These are phyloP conservation scores for Platyrinchus mystaceus DNA, from an alignment of 2,797 vertebrate genomes.

Conservation along the genomic window DNA sequence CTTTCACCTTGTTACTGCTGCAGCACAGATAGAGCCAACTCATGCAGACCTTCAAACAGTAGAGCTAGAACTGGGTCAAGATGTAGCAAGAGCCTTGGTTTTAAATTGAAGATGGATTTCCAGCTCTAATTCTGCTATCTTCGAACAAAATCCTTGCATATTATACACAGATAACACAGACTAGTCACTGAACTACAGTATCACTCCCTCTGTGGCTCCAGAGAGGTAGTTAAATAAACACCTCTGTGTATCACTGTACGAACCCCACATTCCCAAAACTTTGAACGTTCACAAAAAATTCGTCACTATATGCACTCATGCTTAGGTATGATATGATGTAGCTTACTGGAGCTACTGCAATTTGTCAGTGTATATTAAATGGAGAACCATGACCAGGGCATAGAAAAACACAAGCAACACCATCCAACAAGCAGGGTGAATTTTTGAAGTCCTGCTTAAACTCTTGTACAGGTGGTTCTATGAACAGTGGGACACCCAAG, in stretches of 20 bases:
- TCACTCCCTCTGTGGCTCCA: neutral
- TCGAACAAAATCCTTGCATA: neutral
- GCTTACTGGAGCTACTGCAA: neutral
- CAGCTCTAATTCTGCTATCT: neutral
- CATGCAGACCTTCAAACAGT: neutral
- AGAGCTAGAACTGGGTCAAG: neutral
- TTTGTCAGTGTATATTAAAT: neutral
- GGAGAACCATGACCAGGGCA: neutral
- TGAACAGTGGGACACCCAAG: neutral
- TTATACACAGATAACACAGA: neutral
- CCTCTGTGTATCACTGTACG: neutral
- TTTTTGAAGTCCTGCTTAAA: neutral
- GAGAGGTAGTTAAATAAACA: neutral
- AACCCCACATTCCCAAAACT: neutral
- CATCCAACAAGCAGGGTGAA: neutral
- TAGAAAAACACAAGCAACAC: neutral
- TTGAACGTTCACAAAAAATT: neutral
- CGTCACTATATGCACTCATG: neutral
- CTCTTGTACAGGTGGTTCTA: fast-evolving
- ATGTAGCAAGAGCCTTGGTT: neutral
- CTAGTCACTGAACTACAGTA: neutral
- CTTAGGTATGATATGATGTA: neutral
- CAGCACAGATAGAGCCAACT: neutral
- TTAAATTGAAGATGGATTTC: neutral
- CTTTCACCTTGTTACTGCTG: neutral